phyloP scores from a whole-genome alignment of 1,140 invertebrate genomes.

The Zaprionus davidi region DNA sequence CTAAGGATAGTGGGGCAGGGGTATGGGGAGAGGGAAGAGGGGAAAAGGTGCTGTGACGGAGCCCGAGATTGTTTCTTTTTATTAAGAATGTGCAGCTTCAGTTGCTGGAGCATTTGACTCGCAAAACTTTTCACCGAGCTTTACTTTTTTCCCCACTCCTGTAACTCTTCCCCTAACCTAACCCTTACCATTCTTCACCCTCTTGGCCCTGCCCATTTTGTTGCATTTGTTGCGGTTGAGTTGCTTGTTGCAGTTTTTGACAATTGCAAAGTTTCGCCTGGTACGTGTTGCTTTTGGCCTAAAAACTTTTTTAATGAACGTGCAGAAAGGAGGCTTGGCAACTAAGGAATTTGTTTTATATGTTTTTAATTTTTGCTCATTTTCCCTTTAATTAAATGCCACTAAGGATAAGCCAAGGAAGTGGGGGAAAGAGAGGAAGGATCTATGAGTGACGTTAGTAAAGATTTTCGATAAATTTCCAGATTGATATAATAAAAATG shows the following conservation, averaged over 20 bases:
- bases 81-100: constrained; percentile 44
- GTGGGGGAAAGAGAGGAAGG: neutral
- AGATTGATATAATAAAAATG: neutral
- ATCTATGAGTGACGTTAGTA: neutral
- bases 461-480: neutral
- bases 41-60: neutral
- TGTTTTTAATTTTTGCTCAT: constrained; percentile 19
- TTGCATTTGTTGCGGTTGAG: constrained; percentile 52
- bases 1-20: neutral
- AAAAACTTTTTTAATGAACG: constrained; percentile 73
- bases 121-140: constrained; percentile 39
- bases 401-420: neutral
- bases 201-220: constrained; percentile 44
- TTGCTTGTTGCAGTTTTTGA: constrained; percentile 73
- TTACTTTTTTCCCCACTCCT: constrained; percentile 6
- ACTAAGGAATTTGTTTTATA: constrained; percentile 16
- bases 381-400: constrained; percentile 27
- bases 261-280: constrained; percentile 65
- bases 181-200: constrained; percentile 15
- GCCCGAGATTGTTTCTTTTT: constrained; percentile 34
- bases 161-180: neutral
- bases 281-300: constrained; percentile 66
- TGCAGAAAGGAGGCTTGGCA: constrained; percentile 18
- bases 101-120: constrained; percentile 41
- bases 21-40: no score